phyloP scores from a whole-genome alignment of 2,113 vertebrate genomes.

The Glareola pratincola region DNA sequence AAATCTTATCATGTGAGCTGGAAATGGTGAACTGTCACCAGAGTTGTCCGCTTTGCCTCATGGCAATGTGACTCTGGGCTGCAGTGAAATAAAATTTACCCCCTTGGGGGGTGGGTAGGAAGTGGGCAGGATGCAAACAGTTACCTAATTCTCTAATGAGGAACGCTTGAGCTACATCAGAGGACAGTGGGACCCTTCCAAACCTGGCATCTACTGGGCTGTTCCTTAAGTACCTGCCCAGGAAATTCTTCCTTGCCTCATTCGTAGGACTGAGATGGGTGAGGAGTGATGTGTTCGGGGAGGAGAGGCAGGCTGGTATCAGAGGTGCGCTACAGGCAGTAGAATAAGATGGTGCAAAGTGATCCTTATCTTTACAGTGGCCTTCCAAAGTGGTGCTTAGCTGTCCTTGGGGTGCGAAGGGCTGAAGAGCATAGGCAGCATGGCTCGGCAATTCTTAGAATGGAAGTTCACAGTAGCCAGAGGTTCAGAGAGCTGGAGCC shows the following conservation, averaged over 20 bases:
- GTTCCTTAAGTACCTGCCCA: background rate
- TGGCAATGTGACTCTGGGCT: background rate
- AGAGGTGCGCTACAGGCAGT: rapidly evolving
- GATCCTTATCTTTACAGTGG: background rate
- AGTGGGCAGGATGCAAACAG: background rate
- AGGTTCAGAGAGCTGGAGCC: background rate
- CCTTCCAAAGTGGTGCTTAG: background rate
- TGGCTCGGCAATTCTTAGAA: background rate
- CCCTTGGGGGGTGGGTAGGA: background rate
- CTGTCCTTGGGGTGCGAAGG: background rate
- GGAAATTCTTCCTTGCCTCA: background rate
- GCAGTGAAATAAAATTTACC: background rate
- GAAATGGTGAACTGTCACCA: background rate
- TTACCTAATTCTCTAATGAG: background rate
- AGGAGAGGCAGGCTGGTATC: background rate
- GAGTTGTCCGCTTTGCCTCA: background rate
- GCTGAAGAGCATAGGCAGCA: background rate
- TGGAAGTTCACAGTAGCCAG: background rate
- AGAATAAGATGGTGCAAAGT: background rate
- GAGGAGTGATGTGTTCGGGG: background rate
- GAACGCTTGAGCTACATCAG: background rate
- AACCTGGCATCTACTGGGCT: background rate
- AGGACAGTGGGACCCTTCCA: background rate
- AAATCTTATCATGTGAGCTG: background rate
- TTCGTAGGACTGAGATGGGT: too few relatives aligned